A percentile compares a stretch with the other conserved stretches of the same genome.
Evolutionary conservation across 2,888 invertebrate genomes (phyloP).

Genomic region (Linnaemya vulpina): DNA sequence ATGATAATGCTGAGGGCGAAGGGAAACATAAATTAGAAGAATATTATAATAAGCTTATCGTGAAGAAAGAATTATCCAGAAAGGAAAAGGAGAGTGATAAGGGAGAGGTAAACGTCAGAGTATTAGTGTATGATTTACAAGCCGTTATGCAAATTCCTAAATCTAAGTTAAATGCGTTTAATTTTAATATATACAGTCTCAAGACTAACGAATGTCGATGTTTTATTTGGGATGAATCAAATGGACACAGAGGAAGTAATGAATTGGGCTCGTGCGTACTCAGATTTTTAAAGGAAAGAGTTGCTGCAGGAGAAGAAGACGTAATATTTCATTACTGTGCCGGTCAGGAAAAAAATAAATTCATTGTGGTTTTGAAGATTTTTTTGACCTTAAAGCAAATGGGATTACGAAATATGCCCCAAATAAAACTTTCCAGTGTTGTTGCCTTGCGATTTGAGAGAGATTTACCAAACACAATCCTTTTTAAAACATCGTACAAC

Average conservation of each 20-base stretch:
- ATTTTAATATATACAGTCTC: slow-evolving; percentile 23
- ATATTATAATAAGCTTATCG: slow-evolving; percentile 33
- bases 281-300: not conserved
- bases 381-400: slow-evolving; percentile 4
- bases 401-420: not conserved
- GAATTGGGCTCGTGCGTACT: slow-evolving; percentile 28
- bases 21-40: slow-evolving; percentile 43
- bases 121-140: slow-evolving; percentile 60
- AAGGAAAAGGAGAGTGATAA: slow-evolving; percentile 44
- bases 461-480: not conserved
- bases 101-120: slow-evolving; percentile 8
- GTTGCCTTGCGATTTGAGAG: not conserved
- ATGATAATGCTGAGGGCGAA: slow-evolving; percentile 46
- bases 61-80: slow-evolving; percentile 49
- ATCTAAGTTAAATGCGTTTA: slow-evolving; percentile 66
- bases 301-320: not conserved
- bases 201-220: slow-evolving; percentile 2
- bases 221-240: slow-evolving; percentile 33
- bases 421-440: not conserved
- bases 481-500: slow-evolving; percentile 6
- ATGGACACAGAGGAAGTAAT: slow-evolving; percentile 8
- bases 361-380: slow-evolving; percentile 1
- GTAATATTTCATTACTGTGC: slow-evolving; percentile 33
- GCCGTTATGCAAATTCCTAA: slow-evolving; percentile 66
- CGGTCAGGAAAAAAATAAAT: slow-evolving; percentile 26